phyloP scores from a whole-genome alignment of 2,888 invertebrate genomes.

The Teleogryllus oceanicus region DNA sequence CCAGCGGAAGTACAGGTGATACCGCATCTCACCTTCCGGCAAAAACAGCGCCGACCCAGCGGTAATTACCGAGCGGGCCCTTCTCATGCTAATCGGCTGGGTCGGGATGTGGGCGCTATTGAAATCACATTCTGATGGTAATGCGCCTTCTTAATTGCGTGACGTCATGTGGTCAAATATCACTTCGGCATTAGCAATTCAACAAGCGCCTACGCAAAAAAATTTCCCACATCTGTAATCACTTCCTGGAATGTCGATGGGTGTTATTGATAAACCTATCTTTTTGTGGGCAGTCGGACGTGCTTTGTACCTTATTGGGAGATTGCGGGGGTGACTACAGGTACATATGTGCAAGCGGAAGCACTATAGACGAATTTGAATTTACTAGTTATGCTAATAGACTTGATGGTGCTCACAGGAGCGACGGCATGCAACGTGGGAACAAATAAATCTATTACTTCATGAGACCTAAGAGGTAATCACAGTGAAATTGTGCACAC shows the following conservation, averaged over 20 bases:
- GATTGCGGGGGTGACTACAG: too few species aligned
- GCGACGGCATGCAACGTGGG: too few species aligned
- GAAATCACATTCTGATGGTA: background rate
- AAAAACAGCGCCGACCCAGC: background rate
- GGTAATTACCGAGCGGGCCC: background rate
- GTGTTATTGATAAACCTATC: too few species aligned
- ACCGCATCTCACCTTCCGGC: slow-evolving; percentile 7
- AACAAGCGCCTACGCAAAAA: background rate
- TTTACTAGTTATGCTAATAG: too few species aligned
- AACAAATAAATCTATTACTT: too few species aligned
- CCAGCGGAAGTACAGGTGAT: background rate
- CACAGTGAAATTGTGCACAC: too few species aligned
- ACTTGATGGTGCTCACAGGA: too few species aligned
- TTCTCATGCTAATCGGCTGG: background rate
- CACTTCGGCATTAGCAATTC: slow-evolving; percentile 6
- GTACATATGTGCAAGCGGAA: too few species aligned
- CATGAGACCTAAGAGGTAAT: too few species aligned
- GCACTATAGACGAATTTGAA: too few species aligned
- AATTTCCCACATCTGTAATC: background rate
- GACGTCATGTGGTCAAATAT: slow-evolving; percentile 18
- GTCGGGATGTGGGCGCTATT: background rate
- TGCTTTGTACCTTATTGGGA: too few species aligned
- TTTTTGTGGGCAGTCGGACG: too few species aligned
- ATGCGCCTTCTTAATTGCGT: background rate
- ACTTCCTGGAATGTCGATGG: background rate